Evolutionary conservation across 2,888 invertebrate species (phyloP), one percentile per base, ranked within the genome.

Genomic region (Polietes domitor): DNA sequence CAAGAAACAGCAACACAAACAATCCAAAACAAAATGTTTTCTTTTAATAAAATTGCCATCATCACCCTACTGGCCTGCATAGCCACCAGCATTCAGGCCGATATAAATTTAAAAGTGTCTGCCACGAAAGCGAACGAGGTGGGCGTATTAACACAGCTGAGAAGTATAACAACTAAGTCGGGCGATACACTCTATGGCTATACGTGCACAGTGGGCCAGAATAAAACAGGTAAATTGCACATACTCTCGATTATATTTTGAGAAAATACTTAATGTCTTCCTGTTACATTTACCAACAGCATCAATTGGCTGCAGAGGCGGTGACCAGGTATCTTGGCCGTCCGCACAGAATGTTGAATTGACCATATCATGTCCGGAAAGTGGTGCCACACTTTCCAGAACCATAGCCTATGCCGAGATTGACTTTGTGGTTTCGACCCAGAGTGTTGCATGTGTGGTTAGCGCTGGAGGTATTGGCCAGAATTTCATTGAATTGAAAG

Each of bases 291-390:
- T n/a, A n/a, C n/a, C n/a, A 47, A 12, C 17, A 82, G 85, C 15
- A 43, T 74, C 61, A 21, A 26, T 85, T 32, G 79, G 58, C 12
- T 86, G 86, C 53, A 47, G 50, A 19, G 71, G 50, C 28, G 37
- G 55, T 17, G 83, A 86, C 32, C 71, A 32, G 17, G 78, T 70
- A 6, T 37, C 50, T 9, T 86, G 83, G 83, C 9, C 28, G 0
- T 5, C 76, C 0, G 71, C 78, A 5, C 85, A 85, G 55, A 37
- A 86, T 77, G 78, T 86, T n/a, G 58, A 83, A n/a, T n/a, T 85
- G 15, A 86, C 77, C 47, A 53, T 86, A 41, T 83, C 85, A 72
- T 86, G 86, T 43, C 86, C 86, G 0, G 50, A 24, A 37, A 63
- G 65, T 26, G 86, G 86, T 32, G 63, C 73, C 1, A 83, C n/a